Evolutionary conservation across 2,113 vertebrate genomes (phyloP), one percentile per base, ranked within the genome.

Genomic region (Marcusenius ussheri): DNA sequence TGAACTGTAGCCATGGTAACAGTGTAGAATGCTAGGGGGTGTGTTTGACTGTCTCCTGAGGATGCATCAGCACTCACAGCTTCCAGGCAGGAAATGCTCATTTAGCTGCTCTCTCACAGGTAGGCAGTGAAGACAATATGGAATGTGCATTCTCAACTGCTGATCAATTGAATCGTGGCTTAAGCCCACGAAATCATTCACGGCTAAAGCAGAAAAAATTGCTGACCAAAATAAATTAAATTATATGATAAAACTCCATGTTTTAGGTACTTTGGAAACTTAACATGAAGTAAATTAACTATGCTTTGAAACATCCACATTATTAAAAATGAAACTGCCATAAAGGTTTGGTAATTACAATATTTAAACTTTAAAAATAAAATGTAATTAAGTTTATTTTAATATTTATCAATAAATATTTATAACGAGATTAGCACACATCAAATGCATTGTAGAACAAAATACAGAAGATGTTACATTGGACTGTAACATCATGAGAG

Each of bases 1-100:
- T 35, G 35, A 85, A 49, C 15, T 83, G 49, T 70, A 51, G 50
- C 86, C 86, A 88, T 80, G 86, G 86, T 50, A 88, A 90, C 89
- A 80, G 8, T 53, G 35, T 17, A 24, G 83, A 46, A 50, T 90
- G 58, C 45, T 58, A 42, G 86, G 70, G 11, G 39, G 62, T 51
- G 86, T 56, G 66, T 39, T 35, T 88, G 15, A 45, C 15, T 46
- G 8, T 88, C 90, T 88, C 58, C 45, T 46, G 86, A 88, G 84
- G 53, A 70, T 51, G 11, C 56, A 87, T 10, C 27, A 51, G 3
- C 35, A 11, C 66, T 77, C 42, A 50, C 46, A 24, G 85, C 35
- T 47, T 51, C 47, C 15, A 11, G 51, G 17, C 4, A 13, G 56
- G 31, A 89, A 27, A 46, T 31, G 47, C 62, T 80, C 45, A 85